Percentiles rank a stretch among this genome's conserved stretches.
phyloP scores from a whole-genome alignment of 2,797 vertebrate genomes.

The Parauchenoglanis punctatus region DNA sequence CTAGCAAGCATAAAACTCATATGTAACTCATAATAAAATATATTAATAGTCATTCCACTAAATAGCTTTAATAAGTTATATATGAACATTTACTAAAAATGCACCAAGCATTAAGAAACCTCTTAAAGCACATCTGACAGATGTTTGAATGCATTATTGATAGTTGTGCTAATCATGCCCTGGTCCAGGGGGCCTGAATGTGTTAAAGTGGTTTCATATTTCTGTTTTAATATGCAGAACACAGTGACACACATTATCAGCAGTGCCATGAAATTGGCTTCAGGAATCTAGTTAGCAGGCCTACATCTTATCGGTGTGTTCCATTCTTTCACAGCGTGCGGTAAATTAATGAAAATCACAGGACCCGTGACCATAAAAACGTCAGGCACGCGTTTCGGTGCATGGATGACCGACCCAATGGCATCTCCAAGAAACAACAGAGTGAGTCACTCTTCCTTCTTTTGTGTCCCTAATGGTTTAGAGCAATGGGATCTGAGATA shows the following conservation, averaged over 20 bases:
- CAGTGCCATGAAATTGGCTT: constrained; percentile 75
- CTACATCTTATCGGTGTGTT: constrained; percentile 72
- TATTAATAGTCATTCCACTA: background rate
- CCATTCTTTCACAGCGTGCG: constrained; percentile 89
- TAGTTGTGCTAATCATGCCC: constrained; percentile 4
- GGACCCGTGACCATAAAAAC: constrained; percentile 95
- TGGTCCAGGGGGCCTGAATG: background rate
- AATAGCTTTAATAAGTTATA: background rate
- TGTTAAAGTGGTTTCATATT: constrained; percentile 35
- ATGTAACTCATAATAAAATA: too few species aligned
- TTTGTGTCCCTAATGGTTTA: constrained; percentile 10
- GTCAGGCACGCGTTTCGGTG: constrained; percentile 96
- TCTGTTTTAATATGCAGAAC: constrained; percentile 65
- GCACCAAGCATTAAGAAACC: constrained; percentile 15
- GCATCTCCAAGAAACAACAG: constrained; percentile 91
- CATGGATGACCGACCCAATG: constrained; percentile 97
- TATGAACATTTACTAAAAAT: constrained; percentile 30
- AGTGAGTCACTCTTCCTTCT: constrained; percentile 26
- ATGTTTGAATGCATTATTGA: constrained; percentile 49
- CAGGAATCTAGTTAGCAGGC: constrained; percentile 67
- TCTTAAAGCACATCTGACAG: constrained; percentile 34
- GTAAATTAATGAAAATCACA: constrained; percentile 98
- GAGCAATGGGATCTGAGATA: background rate
- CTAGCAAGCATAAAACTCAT: background rate
- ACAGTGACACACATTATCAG: constrained; percentile 61